phyloP scores from a whole-genome alignment of 2,113 vertebrate genomes.

The Panthera uncia region DNA sequence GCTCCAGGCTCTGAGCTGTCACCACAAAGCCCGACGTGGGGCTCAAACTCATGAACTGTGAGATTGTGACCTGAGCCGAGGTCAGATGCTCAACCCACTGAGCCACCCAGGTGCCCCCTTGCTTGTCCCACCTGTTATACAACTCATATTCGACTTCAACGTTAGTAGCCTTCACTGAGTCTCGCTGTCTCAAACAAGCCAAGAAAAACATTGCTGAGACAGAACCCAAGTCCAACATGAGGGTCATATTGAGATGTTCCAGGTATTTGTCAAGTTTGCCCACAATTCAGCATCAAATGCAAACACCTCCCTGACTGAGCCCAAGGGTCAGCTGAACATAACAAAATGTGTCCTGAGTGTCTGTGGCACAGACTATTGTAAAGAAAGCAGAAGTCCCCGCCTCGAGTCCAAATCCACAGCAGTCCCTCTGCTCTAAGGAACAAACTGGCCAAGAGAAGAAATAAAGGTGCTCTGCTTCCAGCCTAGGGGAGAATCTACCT shows the following conservation, averaged over 20 bases:
- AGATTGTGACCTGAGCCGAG: too few species aligned
- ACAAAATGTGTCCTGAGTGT: not conserved
- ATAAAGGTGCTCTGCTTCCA: not conserved
- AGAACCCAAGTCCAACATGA: not conserved
- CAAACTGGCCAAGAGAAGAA: not conserved
- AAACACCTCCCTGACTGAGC: not conserved
- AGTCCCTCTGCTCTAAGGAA: not conserved
- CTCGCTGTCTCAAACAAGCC: not conserved
- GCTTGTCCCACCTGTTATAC: not conserved
- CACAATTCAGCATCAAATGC: not conserved
- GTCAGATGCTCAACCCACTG: too few species aligned
- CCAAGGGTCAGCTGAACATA: not conserved
- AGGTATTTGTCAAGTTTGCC: not conserved
- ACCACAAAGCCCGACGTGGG: too few species aligned
- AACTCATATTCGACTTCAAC: not conserved
- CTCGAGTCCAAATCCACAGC: not conserved
- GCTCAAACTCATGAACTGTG: too few species aligned
- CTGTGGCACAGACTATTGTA: not conserved
- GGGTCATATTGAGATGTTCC: not conserved
- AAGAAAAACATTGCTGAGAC: conserved; percentile 10
- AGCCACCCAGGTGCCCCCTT: too few species aligned
- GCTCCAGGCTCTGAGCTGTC: too few species aligned
- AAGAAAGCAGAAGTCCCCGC: not conserved
- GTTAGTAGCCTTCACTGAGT: not conserved
- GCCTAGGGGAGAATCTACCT: not conserved